Base-by-base conservation (phyloP, 2,113 vertebrate genomes). In the Callipepla californica region DNA sequence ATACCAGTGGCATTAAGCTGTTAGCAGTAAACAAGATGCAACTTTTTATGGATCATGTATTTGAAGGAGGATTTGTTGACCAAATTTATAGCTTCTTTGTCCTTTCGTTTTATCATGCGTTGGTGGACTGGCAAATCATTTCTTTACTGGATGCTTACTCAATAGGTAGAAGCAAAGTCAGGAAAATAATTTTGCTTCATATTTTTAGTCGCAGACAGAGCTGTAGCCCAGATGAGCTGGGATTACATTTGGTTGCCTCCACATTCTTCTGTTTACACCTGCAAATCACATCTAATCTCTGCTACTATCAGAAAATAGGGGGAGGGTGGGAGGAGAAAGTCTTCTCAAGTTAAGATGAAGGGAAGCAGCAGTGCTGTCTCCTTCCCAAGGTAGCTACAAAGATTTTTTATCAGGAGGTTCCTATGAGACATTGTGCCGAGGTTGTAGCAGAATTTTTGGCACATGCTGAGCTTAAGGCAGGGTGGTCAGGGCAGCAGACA, bases 371-470 rank as follows among this genome's bases (percentile, higher is more conserved):
- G 63, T 70, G 44, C 30, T 9, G 13, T 44, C 62, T 88, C 73
- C 65, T 92, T 28, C 65, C 28, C 8, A 28, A n/a, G 65, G 81
- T 22, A 62, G 69, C 85, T 72, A 82, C 80, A 67, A 79, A 72
- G 79, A 40, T 70, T 94, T 92, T 55, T 66, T 95, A 95, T 80
- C 79, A 66, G 36, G 81, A n/a, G 86, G 96, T 95, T 84, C 96
- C 91, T 91, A 28, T 0, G 85, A 93, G 96, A 92, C 77, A 13
- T 89, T 80, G 76, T 88, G 96, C 63, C 30, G 67, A 88, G 88
- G 87, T 87, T 86, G 61, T 87, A 88, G 73, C 92, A 79, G 73
- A 95, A 95, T 94, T 89, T 95, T 85, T 51, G 96, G 92, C 93
- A 92, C 92, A 94, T 80, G 70, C 92, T 42, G 65, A 92, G 73